A percentile compares a stretch with the other conserved stretches of the same genome.
Conservation (phyloP, 2,113 vertebrate genomes). For the Lonchura striata region DNA sequence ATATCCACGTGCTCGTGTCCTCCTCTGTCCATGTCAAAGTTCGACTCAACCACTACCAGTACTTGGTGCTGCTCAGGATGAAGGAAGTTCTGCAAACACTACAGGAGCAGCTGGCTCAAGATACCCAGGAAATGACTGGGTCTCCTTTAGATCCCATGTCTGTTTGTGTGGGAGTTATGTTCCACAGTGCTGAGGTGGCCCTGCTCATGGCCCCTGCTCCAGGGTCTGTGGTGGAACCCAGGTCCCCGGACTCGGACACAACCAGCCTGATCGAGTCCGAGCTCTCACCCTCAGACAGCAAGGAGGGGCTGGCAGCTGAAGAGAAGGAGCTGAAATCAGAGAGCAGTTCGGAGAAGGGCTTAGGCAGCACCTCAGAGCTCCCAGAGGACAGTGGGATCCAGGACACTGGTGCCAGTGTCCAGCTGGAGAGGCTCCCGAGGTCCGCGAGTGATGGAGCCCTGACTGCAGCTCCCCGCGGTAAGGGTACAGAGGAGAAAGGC, state of each 20-base stretch:
- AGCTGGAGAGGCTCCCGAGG: neutral
- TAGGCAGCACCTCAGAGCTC: slow-evolving; percentile 20
- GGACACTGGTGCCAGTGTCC: neutral
- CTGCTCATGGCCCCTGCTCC: slow-evolving; percentile 81
- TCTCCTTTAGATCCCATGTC: slow-evolving; percentile 65
- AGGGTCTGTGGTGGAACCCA: slow-evolving; percentile 61
- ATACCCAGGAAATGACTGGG: slow-evolving; percentile 70
- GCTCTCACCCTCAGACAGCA: slow-evolving; percentile 73
- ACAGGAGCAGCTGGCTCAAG: slow-evolving; percentile 82
- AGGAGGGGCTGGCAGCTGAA: slow-evolving; percentile 54
- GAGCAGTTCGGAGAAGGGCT: slow-evolving; percentile 55
- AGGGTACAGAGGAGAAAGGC: slow-evolving; percentile 64
- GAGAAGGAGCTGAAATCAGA: slow-evolving; percentile 60
- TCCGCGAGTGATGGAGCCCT: slow-evolving; percentile 32
- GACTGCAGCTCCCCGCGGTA: neutral
- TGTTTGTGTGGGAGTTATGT: slow-evolving; percentile 80
- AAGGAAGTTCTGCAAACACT: slow-evolving; percentile 85
- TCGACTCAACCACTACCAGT: slow-evolving; percentile 96
- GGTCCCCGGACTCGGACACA: slow-evolving; percentile 86
- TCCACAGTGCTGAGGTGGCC: slow-evolving; percentile 83
- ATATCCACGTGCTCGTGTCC: slow-evolving; percentile 83
- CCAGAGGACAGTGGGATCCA: slow-evolving; percentile 70
- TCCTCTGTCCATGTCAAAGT: slow-evolving; percentile 79
- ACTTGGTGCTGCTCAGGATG: slow-evolving; percentile 89
- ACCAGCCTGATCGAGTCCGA: slow-evolving; percentile 90